Percentiles rank a stretch among this genome's conserved stretches.
phyloP scores from a whole-genome alignment of 2,113 vertebrate species.

The Sciurus niger region DNA sequence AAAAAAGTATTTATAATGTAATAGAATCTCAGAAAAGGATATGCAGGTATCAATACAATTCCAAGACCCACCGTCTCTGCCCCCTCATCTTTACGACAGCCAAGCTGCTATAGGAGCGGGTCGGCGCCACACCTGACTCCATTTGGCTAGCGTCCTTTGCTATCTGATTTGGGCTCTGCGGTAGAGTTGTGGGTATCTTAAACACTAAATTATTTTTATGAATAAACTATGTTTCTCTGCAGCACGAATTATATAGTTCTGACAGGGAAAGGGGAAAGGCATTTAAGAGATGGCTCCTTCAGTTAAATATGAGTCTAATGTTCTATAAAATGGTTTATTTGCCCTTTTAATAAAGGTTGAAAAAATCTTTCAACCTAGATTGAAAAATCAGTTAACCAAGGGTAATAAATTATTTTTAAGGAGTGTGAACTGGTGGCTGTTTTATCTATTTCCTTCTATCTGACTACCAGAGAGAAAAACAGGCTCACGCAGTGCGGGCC shows the following conservation, averaged over 20 bases:
- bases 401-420: background rate
- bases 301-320: background rate
- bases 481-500: background rate
- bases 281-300: background rate
- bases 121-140: fast-evolving
- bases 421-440: background rate
- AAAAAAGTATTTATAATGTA: background rate
- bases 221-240: background rate
- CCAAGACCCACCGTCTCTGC: background rate
- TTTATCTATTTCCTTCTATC: background rate
- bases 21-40: background rate
- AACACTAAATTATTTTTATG: background rate
- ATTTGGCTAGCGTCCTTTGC: background rate
- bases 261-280: conserved; percentile 1
- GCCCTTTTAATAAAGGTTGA: conserved; percentile 13
- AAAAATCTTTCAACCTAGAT: background rate
- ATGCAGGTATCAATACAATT: background rate
- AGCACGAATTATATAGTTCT: background rate
- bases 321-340: conserved; percentile 37
- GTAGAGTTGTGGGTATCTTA: background rate
- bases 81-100: background rate
- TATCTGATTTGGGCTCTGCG: background rate
- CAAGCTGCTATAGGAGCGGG: background rate
- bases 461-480: background rate
- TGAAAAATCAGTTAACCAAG: conserved; percentile 48